phyloP scores from a whole-genome alignment of 2,888 invertebrate genomes.

The Liposcelis brunnea region DNA sequence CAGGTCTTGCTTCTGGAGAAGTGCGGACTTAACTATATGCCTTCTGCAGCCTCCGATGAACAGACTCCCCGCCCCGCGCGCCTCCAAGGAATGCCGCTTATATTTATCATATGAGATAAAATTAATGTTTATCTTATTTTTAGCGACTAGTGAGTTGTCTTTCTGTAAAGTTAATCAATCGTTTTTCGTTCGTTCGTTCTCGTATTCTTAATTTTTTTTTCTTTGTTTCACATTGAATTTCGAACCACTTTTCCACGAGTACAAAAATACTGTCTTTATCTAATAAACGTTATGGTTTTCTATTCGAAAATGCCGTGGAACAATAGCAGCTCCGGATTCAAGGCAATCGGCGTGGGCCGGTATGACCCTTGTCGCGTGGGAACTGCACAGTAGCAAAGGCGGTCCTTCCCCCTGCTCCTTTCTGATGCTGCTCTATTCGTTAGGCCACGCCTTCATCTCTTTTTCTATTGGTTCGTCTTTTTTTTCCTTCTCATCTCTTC shows the following conservation, averaged over 20 bases:
- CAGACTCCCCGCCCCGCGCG: constrained; percentile 6
- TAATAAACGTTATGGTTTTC: constrained; percentile 1
- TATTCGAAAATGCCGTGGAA: too few relatives aligned
- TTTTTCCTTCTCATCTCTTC: too few relatives aligned
- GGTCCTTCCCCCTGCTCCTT: constrained; percentile 23
- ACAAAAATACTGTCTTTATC: constrained; percentile 1
- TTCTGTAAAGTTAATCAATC: constrained; percentile 4
- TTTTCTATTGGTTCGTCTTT: too few relatives aligned
- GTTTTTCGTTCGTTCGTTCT: constrained; percentile 1
- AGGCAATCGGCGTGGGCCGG: constrained; percentile 21
- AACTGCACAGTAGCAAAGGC: constrained; percentile 42
- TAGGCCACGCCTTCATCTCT: not conserved
- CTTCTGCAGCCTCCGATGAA: too few relatives aligned
- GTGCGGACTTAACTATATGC: too few relatives aligned
- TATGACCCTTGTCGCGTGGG: constrained; percentile 36
- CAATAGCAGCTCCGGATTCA: not conserved
- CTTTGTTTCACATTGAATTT: not conserved
- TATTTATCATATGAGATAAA: too few relatives aligned
- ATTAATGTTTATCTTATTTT: too few relatives aligned
- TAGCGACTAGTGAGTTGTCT: too few relatives aligned
- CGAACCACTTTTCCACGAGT: constrained; percentile 4
- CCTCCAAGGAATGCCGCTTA: too few relatives aligned
- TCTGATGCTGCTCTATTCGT: too few relatives aligned
- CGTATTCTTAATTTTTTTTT: constrained; percentile 1
- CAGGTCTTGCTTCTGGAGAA: too few relatives aligned